Conservation (phyloP, 2,113 vertebrate genomes). For the Aldabrachelys gigantea region DNA sequence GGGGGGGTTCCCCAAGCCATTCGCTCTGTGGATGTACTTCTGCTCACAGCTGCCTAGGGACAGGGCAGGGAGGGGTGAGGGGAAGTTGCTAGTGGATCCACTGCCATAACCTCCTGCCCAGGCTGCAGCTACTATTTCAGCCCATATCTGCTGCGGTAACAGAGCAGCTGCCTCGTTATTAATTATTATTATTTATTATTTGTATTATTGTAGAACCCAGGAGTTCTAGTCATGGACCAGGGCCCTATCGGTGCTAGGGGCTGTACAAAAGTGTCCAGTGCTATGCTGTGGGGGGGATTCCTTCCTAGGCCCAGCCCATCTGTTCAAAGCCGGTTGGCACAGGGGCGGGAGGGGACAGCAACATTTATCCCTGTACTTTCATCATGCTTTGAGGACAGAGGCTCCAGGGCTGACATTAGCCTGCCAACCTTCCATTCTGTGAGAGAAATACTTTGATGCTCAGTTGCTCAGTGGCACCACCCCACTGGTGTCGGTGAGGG, state of each 20-base stretch:
- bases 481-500: neutral
- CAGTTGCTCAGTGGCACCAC: neutral
- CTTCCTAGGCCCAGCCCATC: neutral
- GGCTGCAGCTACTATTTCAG: neutral
- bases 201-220: neutral
- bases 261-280: neutral
- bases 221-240: neutral
- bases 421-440: neutral
- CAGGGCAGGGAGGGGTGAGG: too few species aligned
- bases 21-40: too few species aligned
- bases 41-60: too few species aligned
- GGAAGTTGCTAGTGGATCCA: too few species aligned
- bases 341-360: neutral
- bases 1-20: too few species aligned
- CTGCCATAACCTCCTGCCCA: neutral
- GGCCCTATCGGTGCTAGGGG: neutral
- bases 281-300: neutral
- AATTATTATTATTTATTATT: neutral
- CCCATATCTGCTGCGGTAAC: neutral
- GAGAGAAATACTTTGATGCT: neutral
- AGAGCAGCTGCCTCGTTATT: neutral
- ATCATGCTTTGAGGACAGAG: neutral
- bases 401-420: neutral
- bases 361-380: neutral
- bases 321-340: neutral